These are phyloP conservation scores for Atractosteus spatula DNA, from an alignment of 2,113 vertebrate species.

Conservation along the genomic window DNA sequence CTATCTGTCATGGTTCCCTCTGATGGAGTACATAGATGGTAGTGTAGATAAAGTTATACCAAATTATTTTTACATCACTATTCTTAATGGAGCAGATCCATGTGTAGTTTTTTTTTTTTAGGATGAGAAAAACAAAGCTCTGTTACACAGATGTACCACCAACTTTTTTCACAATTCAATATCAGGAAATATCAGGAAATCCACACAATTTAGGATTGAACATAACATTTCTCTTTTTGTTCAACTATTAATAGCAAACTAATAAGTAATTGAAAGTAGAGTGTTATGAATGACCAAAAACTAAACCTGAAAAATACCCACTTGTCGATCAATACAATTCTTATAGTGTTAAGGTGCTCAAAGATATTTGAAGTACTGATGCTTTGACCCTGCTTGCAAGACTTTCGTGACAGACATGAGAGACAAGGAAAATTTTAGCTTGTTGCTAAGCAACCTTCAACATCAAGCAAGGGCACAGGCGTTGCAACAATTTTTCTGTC, in stretches of 20 bases:
- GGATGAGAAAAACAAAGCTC: background rate
- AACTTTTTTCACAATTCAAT: no score
- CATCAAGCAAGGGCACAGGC: background rate
- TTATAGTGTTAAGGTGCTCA: background rate
- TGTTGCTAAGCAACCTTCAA: constrained; percentile 24
- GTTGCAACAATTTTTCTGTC: no score
- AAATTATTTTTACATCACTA: constrained; percentile 3
- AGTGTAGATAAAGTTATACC: background rate
- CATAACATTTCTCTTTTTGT: no score
- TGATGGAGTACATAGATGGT: constrained; percentile 46
- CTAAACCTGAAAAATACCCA: no score
- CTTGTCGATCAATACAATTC: no score
- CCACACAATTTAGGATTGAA: no score
- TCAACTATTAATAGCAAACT: no score
- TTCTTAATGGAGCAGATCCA: background rate
- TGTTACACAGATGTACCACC: background rate
- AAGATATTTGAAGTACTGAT: background rate
- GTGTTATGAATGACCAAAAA: no score
- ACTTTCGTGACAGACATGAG: background rate
- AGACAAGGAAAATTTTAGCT: background rate
- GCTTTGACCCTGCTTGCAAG: background rate
- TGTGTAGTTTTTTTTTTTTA: background rate
- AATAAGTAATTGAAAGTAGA: no score
- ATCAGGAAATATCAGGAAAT: no score
- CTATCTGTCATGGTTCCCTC: constrained; percentile 63